phyloP scores from a whole-genome alignment of 1,140 invertebrate genomes.

The Anagrus nilaparvatae region DNA sequence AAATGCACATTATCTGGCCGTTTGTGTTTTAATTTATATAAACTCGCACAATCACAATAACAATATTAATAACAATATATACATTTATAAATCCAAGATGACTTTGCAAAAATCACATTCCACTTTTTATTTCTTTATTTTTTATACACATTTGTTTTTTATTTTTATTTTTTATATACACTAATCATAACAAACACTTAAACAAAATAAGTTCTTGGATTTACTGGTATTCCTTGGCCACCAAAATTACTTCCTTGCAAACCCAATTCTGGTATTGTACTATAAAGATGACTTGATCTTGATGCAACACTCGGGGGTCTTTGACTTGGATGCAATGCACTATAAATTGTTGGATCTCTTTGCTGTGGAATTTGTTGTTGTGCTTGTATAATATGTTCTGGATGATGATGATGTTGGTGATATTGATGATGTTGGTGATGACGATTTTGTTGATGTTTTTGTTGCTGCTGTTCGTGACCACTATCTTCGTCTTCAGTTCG shows the following conservation, averaged over 20 bases:
- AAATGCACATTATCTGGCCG: too few species aligned
- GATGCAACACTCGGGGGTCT: conserved; percentile 37
- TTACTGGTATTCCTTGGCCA: conserved; percentile 25
- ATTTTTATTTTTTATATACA: too few species aligned
- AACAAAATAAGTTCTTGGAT: conserved; percentile 42
- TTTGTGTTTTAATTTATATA: too few species aligned
- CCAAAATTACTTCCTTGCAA: conserved; percentile 26
- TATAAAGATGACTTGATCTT: conserved; percentile 42
- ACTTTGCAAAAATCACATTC: too few species aligned
- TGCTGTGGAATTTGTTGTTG: conserved; percentile 9
- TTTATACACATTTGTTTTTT: too few species aligned
- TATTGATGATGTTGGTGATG: conserved; percentile 23
- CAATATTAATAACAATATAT: too few species aligned
- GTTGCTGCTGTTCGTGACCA: conserved; percentile 42
- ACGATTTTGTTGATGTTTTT: conserved; percentile 35
- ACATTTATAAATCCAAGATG: too few species aligned
- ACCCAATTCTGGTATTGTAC: conserved; percentile 45
- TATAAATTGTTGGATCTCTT: conserved; percentile 32
- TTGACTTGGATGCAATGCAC: conserved; percentile 28
- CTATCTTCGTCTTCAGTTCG: conserved; percentile 51
- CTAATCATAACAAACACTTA: too few species aligned
- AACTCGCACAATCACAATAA: too few species aligned
- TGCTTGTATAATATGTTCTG: conserved; percentile 24
- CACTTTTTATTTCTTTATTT: too few species aligned
- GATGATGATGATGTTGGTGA: conserved; percentile 38